These are phyloP conservation scores for Theonella swinhoei DNA, from an alignment of 37 sponge, comb jelly and placozoan genomes.

Conservation along the genomic window DNA sequence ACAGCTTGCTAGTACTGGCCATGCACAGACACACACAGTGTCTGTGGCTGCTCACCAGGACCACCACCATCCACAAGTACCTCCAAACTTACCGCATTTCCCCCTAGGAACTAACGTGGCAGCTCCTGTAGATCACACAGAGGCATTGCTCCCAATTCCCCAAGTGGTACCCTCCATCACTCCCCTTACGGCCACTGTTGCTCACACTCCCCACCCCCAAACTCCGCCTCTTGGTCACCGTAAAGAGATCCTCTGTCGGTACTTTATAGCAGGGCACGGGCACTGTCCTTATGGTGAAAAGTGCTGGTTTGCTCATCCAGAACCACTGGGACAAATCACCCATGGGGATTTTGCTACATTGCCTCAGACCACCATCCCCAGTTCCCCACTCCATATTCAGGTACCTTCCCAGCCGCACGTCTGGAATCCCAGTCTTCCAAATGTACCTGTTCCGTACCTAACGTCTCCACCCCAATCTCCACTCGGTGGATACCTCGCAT, in stretches of 20 bases:
- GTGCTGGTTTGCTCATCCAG: conserved; percentile 80
- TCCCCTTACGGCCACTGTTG: background rate
- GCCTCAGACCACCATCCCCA: background rate
- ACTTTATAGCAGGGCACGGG: conserved; percentile 46
- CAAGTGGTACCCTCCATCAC: background rate
- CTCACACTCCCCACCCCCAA: background rate
- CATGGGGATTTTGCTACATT: background rate
- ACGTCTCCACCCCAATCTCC: conserved; percentile 55
- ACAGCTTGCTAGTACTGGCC: background rate
- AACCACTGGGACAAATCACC: background rate
- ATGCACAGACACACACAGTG: background rate
- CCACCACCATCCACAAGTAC: background rate
- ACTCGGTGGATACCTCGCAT: background rate
- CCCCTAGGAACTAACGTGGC: background rate
- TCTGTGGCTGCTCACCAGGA: background rate
- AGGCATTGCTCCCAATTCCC: background rate
- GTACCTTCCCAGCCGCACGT: background rate
- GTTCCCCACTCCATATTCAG: conserved; percentile 14
- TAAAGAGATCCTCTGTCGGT: conserved; percentile 59
- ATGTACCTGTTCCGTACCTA: background rate
- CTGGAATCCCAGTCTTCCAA: conserved; percentile 1
- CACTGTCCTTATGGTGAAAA: conserved; percentile 73
- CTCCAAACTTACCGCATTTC: background rate
- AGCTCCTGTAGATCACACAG: background rate
- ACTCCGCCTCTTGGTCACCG: conserved; percentile 2